Conservation (phyloP, 2,797 vertebrate genomes). For the Lagocephalus sceleratus region DNA sequence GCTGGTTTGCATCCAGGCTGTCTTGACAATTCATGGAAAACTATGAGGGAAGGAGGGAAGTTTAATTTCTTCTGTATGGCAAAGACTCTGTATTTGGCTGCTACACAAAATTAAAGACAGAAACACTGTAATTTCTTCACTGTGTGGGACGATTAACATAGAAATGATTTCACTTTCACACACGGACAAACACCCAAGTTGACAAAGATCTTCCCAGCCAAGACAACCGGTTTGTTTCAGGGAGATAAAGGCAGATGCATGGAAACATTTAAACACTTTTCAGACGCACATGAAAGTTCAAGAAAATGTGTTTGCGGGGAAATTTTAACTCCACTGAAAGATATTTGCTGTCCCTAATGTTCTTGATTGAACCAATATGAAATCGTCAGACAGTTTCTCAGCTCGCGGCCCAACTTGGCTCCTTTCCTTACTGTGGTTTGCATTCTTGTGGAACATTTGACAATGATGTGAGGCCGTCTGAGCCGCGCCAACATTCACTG, state of each 20-base stretch:
- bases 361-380: constrained; percentile 47
- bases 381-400: constrained; percentile 45
- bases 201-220: neutral
- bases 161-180: no score
- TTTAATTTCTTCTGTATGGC: constrained; percentile 39
- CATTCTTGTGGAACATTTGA: constrained; percentile 59
- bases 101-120: constrained; percentile 25
- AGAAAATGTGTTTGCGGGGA: constrained; percentile 11
- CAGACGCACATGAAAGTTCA: no score
- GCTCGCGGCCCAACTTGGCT: constrained; percentile 41
- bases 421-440: constrained; percentile 47
- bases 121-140: neutral
- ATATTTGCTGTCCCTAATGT: constrained; percentile 48
- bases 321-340: constrained; percentile 16
- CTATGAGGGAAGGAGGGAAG: constrained; percentile 37
- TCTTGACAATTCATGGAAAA: constrained; percentile 73
- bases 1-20: constrained; percentile 65
- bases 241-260: constrained; percentile 17
- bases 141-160: no score
- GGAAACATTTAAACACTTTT: constrained; percentile 4
- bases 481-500: constrained; percentile 45
- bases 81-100: constrained; percentile 53
- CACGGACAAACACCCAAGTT: no score
- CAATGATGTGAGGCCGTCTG: constrained; percentile 51
- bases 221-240: constrained; percentile 10